phyloP scores from a whole-genome alignment of 2,888 invertebrate species.

The Odontocerum albicorne region DNA sequence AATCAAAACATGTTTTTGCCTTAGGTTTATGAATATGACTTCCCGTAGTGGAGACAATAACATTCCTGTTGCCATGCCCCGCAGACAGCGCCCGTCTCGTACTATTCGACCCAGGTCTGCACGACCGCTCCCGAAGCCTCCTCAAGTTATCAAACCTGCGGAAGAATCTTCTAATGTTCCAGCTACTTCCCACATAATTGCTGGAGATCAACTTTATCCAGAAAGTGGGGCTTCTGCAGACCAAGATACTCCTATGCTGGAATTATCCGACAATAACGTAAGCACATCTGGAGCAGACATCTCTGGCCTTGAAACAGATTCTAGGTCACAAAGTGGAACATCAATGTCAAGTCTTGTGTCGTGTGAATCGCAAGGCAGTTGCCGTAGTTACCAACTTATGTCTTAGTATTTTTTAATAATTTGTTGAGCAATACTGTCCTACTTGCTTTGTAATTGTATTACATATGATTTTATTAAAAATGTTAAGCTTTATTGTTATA shows the following conservation, averaged over 20 bases:
- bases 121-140: slow-evolving; percentile 22
- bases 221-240: slow-evolving; percentile 20
- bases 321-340: slow-evolving; percentile 30
- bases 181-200: slow-evolving; percentile 11
- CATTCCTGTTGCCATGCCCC: slow-evolving; percentile 23
- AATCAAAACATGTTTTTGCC: no score
- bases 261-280: slow-evolving; percentile 31
- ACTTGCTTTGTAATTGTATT: not conserved
- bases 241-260: slow-evolving; percentile 32
- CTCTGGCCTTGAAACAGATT: slow-evolving; percentile 19
- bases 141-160: slow-evolving; percentile 24
- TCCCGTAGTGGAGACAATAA: slow-evolving; percentile 22
- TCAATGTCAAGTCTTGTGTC: slow-evolving; percentile 29
- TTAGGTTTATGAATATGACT: slow-evolving; percentile 26
- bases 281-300: slow-evolving; percentile 19
- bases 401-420: slow-evolving; percentile 19
- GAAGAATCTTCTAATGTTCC: slow-evolving; percentile 16
- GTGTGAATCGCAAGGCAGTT: slow-evolving; percentile 26
- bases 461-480: no score
- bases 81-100: slow-evolving; percentile 22
- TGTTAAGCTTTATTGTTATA: no score
- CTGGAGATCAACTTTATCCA: slow-evolving; percentile 31
- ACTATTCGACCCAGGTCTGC: not conserved
- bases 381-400: slow-evolving; percentile 25
- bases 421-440: not conserved